Percentiles rank a stretch among this genome's conserved stretches.
These are phyloP conservation scores for Danionella dracula DNA, from an alignment of 2,797 vertebrate species.

Conservation along the genomic window DNA sequence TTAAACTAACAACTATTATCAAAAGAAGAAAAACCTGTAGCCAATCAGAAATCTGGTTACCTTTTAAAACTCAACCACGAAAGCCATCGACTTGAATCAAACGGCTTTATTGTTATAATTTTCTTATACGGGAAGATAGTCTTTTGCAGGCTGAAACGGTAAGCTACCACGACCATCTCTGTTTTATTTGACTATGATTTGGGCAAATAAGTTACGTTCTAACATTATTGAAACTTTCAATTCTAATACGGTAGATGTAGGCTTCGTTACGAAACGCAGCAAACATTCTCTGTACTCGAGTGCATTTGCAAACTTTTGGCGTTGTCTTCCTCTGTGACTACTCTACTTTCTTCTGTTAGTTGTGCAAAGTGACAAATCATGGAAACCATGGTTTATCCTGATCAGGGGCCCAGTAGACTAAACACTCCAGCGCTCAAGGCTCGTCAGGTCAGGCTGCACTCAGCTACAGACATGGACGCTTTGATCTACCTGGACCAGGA, in stretches of 20 bases:
- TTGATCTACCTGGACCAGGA: conserved; percentile 36
- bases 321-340: too few relatives aligned
- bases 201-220: not conserved
- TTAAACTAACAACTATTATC: not conserved
- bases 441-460: conserved; percentile 42
- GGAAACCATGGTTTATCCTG: conserved; percentile 38
- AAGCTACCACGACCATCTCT: not conserved
- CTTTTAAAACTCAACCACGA: conserved; percentile 46
- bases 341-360: not conserved
- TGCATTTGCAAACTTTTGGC: not conserved
- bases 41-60: conserved; percentile 43
- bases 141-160: not conserved
- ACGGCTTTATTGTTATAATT: not conserved
- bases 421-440: conserved; percentile 25
- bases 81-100: conserved; percentile 10
- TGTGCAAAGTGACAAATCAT: conserved; percentile 15
- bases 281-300: too few relatives aligned
- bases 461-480: conserved; percentile 28
- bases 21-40: not conserved
- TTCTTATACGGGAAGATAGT: too few relatives aligned
- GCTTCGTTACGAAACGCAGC: not conserved
- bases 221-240: not conserved
- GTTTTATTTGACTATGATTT: not conserved
- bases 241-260: not conserved
- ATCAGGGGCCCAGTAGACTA: conserved; percentile 45